Conservation (phyloP, 1,140 invertebrate genomes). For the Drosophila parvula region DNA sequence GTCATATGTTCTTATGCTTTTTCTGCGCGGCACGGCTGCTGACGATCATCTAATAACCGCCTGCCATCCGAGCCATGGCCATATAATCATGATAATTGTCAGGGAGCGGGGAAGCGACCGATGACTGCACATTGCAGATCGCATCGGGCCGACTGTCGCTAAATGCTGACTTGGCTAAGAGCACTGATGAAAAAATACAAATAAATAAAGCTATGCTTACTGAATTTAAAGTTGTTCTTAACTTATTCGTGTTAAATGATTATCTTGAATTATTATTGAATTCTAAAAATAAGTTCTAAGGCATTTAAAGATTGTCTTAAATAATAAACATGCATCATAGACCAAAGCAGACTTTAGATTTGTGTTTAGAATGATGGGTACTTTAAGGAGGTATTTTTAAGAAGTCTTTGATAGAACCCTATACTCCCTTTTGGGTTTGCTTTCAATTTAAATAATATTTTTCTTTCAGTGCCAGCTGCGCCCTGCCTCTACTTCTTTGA, state of each 20-base stretch:
- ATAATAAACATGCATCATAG: too few species aligned
- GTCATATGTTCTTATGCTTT: slow-evolving; percentile 47
- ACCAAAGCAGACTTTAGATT: not conserved
- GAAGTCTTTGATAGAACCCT: too few species aligned
- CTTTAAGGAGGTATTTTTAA: too few species aligned
- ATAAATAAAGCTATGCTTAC: not conserved
- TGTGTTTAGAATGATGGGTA: too few species aligned
- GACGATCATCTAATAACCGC: slow-evolving; percentile 76
- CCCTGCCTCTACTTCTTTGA: slow-evolving; percentile 30
- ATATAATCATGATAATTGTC: slow-evolving; percentile 79
- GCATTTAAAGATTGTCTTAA: too few species aligned
- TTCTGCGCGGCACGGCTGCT: slow-evolving; percentile 35
- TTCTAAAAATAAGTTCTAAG: too few species aligned
- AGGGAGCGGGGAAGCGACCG: slow-evolving; percentile 20
- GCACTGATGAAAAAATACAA: slow-evolving; percentile 11
- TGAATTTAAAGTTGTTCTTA: not conserved
- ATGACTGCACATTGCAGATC: slow-evolving; percentile 19
- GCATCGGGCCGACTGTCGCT: slow-evolving; percentile 50
- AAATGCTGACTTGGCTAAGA: slow-evolving; percentile 35
- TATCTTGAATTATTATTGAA: too few species aligned
- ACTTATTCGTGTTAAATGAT: not conserved
- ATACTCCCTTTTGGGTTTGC: not conserved
- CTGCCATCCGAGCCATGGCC: slow-evolving; percentile 60
- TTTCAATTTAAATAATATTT: not conserved
- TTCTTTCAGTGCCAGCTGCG: slow-evolving; percentile 8